Evolutionary conservation across 2,797 vertebrate species (phyloP), one percentile per base, ranked within the genome.

Genomic region (Adrianichthys oophorus): DNA sequence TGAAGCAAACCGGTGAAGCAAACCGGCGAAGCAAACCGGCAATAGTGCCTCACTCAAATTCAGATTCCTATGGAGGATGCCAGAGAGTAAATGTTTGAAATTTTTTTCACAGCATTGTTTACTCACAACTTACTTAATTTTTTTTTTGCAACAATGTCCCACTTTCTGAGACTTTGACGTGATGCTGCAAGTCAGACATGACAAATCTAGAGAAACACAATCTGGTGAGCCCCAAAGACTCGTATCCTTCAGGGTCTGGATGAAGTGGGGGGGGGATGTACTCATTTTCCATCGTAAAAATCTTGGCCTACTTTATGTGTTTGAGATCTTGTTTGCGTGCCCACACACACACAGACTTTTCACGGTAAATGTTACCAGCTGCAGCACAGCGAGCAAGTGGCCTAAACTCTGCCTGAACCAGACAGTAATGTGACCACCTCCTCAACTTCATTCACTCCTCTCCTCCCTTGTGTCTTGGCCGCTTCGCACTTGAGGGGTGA

Each of bases 351-450:
- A 54, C 59, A 53, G 48, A 70, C 65, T 59, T 79, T 73, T 76
- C 44, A 75, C 80, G 87, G 84, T 92, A 91, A 92, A 89, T 84
- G 85, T 84, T 91, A 88, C 82, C 89, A 92, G 89, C 88, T 92
- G 89, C 82, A 79, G 75, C 73, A 13, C 75, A 76, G 77, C 57
- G 24, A 87, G 87, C 74, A 52, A 85, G 70, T 79, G 75, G 78
- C 82, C 85, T 92, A 83, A 92, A 89, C 89, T 90, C 80, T 91
- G 76, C 55, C 82, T 90, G 89, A 91, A 92, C 90, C 78, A 69
- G 10, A 56, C 67, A 67, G 82, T 84, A 89, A 89, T 72, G 82
- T 87, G 88, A 87, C 85, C 81, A 82, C 82, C 84, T 81, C 78
- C 82, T 84, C 85, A 75, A 74, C 75, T 83, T 76, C 65, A 83